Percentiles rank a stretch among this genome's conserved stretches.
These are phyloP conservation scores for Clarias laeviceps DNA, from an alignment of 2,797 vertebrate species.

Conservation along the genomic window DNA sequence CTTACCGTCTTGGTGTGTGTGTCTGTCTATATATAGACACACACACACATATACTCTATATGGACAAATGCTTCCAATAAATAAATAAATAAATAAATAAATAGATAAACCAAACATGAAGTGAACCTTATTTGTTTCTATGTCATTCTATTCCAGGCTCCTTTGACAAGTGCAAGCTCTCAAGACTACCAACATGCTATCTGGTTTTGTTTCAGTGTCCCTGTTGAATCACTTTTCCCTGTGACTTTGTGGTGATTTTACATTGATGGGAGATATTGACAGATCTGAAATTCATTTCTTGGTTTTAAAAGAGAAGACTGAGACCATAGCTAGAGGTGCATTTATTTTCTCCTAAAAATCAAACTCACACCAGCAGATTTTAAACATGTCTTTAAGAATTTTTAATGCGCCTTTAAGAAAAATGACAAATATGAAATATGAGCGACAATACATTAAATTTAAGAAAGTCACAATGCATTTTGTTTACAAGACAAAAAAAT, in stretches of 20 bases:
- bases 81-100: background rate
- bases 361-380: background rate
- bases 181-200: constrained; percentile 18
- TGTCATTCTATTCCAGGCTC: constrained; percentile 12
- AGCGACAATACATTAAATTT: background rate
- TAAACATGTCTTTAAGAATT: too few relatives aligned
- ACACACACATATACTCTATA: background rate
- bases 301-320: background rate
- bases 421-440: background rate
- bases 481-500: background rate
- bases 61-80: background rate
- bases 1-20: too few relatives aligned
- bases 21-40: too few relatives aligned
- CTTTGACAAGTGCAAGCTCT: constrained; percentile 19
- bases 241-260: background rate
- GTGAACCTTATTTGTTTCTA: background rate
- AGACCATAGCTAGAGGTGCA: background rate
- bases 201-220: background rate
- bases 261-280: background rate
- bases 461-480: background rate
- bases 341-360: background rate
- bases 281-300: background rate
- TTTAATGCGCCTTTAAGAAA: background rate
- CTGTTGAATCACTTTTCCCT: background rate
- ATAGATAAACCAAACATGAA: background rate